Evolutionary conservation across 2,113 vertebrate species (phyloP).

Genomic region (Strix uralensis): DNA sequence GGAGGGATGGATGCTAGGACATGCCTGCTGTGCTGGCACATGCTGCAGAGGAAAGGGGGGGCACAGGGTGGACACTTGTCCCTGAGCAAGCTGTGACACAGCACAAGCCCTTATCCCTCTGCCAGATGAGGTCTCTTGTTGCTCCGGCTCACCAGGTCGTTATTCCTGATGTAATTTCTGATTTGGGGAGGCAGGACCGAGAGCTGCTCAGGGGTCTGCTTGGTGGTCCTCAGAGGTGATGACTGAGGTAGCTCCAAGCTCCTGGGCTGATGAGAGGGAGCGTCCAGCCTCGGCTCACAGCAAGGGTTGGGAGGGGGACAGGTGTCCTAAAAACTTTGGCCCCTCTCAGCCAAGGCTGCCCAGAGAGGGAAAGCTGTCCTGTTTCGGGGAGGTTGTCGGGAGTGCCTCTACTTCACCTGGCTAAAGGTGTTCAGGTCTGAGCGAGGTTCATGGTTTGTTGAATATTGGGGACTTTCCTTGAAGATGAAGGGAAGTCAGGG

Average conservation of each 20-base stretch:
- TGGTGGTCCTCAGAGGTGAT: background rate
- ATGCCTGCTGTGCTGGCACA: background rate
- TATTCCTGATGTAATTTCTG: background rate
- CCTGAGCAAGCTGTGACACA: background rate
- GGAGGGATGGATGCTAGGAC: fast-evolving
- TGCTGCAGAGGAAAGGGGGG: background rate
- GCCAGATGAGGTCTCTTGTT: background rate
- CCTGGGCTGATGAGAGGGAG: background rate
- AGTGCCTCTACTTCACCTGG: background rate
- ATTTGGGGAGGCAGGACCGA: background rate
- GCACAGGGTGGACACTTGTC: fast-evolving
- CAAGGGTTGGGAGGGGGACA: fast-evolving
- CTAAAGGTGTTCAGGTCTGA: background rate
- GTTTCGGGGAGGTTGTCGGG: fast-evolving
- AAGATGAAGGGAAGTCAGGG: background rate
- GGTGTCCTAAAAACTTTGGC: background rate
- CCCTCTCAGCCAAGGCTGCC: background rate
- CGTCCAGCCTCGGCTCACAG: background rate
- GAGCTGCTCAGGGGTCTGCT: background rate
- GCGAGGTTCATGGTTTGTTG: fast-evolving
- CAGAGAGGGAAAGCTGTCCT: background rate
- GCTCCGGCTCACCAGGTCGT: background rate
- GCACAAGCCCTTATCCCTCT: background rate
- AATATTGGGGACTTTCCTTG: background rate
- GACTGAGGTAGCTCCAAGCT: background rate